Evolutionary conservation across 2,888 invertebrate genomes (phyloP).

Genomic region (Oxycera nigricornis): DNA sequence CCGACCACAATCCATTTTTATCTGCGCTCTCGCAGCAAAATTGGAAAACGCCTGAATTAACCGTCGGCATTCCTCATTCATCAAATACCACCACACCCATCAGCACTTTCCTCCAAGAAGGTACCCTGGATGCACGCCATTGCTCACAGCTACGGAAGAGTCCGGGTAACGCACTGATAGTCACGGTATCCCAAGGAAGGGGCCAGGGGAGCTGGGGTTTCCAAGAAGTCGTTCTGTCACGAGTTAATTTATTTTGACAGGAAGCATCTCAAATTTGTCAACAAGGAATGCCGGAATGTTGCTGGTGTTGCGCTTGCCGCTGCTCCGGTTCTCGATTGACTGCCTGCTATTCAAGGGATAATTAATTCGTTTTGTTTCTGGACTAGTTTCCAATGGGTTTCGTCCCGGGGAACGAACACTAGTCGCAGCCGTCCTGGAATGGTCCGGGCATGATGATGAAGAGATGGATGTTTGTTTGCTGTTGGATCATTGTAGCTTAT

Average conservation of each 20-base stretch:
- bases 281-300: constrained; percentile 47
- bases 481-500: constrained; percentile 15
- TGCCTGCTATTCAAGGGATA: constrained; percentile 41
- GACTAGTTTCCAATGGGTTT: constrained; percentile 42
- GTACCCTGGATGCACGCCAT: constrained; percentile 33
- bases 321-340: neutral
- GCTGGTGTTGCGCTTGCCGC: neutral
- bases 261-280: constrained; percentile 50
- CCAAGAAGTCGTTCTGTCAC: constrained; percentile 6
- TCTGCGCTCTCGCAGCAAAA: neutral
- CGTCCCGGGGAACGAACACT: constrained; percentile 1
- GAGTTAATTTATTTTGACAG: constrained; percentile 51
- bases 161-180: neutral
- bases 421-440: neutral
- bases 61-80: constrained; percentile 25
- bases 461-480: neutral
- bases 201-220: neutral
- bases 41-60: neutral
- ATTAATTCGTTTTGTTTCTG: constrained; percentile 46
- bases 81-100: constrained; percentile 12
- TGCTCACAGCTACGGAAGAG: constrained; percentile 18
- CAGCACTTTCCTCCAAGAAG: neutral
- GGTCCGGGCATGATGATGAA: neutral
- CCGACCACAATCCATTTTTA: neutral
- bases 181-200: neutral